phyloP scores from a whole-genome alignment of 1,140 invertebrate species.

The Halictus rubicundus region DNA sequence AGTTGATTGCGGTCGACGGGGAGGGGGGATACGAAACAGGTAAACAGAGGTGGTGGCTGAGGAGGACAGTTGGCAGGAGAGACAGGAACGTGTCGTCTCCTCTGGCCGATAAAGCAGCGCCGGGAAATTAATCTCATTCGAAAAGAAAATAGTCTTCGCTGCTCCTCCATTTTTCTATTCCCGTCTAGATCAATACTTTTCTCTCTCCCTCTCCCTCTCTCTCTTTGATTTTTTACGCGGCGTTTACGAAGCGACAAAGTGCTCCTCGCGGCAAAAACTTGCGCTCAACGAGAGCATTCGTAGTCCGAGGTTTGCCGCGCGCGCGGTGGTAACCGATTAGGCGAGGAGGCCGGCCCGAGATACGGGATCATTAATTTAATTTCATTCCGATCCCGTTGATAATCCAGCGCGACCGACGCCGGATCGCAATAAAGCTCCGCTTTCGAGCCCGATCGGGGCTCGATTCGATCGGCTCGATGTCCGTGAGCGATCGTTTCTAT shows the following conservation, averaged over 20 bases:
- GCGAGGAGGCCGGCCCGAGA: not conserved
- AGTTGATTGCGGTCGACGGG: slow-evolving; percentile 35
- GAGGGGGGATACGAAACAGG: too few relatives aligned
- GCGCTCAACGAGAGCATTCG: not conserved
- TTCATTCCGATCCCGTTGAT: not conserved
- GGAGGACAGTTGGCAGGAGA: too few relatives aligned
- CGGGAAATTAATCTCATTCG: not conserved
- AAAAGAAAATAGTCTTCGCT: too few relatives aligned
- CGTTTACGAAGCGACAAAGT: slow-evolving; percentile 16
- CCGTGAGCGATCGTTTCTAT: too few relatives aligned
- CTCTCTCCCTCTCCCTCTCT: too few relatives aligned
- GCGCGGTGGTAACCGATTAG: not conserved
- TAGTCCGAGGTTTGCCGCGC: not conserved
- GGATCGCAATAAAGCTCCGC: not conserved
- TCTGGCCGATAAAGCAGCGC: not conserved
- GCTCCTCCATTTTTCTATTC: too few relatives aligned
- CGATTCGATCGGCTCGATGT: too few relatives aligned
- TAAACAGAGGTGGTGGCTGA: too few relatives aligned
- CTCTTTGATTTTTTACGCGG: too few relatives aligned
- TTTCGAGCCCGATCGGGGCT: not conserved
- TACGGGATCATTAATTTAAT: not conserved
- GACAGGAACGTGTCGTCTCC: slow-evolving; percentile 9
- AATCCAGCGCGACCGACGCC: not conserved
- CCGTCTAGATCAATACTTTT: not conserved
- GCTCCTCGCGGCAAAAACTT: not conserved